Evolutionary conservation across 1,140 invertebrate species (phyloP), one percentile per base, ranked within the genome.

Genomic region (Phocides pigmalion): DNA sequence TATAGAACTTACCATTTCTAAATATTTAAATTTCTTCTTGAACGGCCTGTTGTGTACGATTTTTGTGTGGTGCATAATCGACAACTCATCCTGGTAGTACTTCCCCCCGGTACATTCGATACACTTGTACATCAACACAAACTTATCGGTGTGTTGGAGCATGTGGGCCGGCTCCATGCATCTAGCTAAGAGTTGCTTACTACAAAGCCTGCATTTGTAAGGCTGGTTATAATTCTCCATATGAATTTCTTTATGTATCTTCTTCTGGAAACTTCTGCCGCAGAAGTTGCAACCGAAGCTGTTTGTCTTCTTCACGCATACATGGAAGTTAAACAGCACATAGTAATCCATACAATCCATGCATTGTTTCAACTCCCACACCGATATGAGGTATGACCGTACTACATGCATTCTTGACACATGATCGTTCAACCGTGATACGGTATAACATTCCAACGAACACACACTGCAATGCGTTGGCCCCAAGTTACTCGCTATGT

Each of bases 141-240:
- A 80, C n/a, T 47, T 65, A 1, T 70, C 16, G 0, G 72, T 68
- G 22, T 80, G 78, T 8, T 54, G 47, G 20, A 72, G 8, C 37
- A 75, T 37, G 35, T 80, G 78, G 1, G 54, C 4, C 6, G 47
- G 2, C n/a, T 69, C 58, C 63, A 69, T 69, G 20, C 78, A 81
- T 5, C 54, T 16, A 0, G 22, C 65, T 1, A 5, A 11, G 0
- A 81, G 12, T 0, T 9, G 0, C n/a, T 39, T 37, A n/a, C 16
- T 5, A 44, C 78, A 80, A 1, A 72, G 3, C 3, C 35, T 44
- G 47, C 73, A 75, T 4, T 37, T 4, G 0, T 14, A 8, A 2
- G 35, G 2, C 2, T 25, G 11, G 12, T 32, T 32, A 6, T 28
- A 39, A 4, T 20, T 44, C 11, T 4, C 9, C 3, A 59, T 42